These are phyloP conservation scores for Megaceryle maxima DNA, from an alignment of 2,113 vertebrate genomes.

Conservation along the genomic window DNA sequence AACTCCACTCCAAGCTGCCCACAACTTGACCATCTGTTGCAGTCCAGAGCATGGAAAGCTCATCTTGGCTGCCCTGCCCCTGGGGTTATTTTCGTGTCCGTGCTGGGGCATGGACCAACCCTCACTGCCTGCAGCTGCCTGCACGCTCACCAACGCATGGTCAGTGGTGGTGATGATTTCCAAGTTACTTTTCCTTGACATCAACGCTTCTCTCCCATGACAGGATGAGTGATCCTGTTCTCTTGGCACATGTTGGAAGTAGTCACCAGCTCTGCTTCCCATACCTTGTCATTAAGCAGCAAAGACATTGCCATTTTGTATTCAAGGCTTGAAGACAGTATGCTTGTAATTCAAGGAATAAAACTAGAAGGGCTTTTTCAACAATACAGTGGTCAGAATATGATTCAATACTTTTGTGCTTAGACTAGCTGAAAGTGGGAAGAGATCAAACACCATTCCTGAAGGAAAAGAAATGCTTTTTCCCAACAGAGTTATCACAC, in stretches of 20 bases:
- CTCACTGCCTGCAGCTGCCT: background rate
- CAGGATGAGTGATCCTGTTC: background rate
- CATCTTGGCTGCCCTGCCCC: background rate
- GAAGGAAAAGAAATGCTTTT: background rate
- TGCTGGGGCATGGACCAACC: background rate
- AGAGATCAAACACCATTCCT: slow-evolving; percentile 9
- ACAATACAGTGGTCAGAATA: background rate
- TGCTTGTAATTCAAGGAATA: background rate
- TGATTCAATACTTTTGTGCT: background rate
- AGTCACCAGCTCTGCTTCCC: background rate
- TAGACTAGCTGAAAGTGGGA: background rate
- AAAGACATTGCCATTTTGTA: background rate
- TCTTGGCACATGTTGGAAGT: background rate
- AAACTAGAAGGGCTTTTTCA: background rate
- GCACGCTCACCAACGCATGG: accelerated
- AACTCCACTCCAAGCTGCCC: background rate
- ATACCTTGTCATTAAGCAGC: background rate
- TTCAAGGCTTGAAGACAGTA: background rate
- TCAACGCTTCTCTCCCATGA: background rate
- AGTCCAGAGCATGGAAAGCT: background rate
- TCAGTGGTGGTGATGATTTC: background rate
- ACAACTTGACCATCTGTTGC: background rate
- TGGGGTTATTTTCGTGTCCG: accelerated
- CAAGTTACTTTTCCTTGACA: background rate
- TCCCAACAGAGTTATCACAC: background rate